phyloP scores from a whole-genome alignment of 1,140 invertebrate genomes.

The Leptestheria dahalacensis region DNA sequence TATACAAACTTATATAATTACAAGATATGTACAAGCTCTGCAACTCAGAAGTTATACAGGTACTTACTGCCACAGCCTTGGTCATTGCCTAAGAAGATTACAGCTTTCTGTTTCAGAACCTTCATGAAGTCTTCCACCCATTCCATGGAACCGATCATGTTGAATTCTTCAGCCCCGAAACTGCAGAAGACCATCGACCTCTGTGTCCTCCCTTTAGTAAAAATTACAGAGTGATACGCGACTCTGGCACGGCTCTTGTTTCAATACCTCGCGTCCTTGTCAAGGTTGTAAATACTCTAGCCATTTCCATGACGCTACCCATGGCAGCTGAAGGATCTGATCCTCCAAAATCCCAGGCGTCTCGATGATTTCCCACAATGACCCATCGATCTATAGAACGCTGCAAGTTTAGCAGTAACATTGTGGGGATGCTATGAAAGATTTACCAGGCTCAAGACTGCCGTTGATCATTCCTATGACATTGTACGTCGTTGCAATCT shows the following conservation, averaged over 20 bases:
- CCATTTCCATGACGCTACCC: conserved; percentile 36
- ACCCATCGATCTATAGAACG: conserved; percentile 34
- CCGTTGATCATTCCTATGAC: not conserved
- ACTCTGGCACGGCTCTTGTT: no score
- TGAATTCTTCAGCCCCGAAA: conserved; percentile 35
- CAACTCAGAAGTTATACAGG: not conserved
- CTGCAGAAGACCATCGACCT: conserved; percentile 32
- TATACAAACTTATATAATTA: not conserved
- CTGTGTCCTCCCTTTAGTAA: conserved; percentile 29
- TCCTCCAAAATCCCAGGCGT: conserved; percentile 40
- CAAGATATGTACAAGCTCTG: not conserved
- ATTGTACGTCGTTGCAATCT: conserved; percentile 1
- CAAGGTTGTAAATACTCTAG: conserved; percentile 34
- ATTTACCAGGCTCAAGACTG: conserved; percentile 28
- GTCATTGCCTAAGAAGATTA: conserved; percentile 27
- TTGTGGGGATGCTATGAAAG: no score
- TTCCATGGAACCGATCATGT: conserved; percentile 32
- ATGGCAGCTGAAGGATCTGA: conserved; percentile 36
- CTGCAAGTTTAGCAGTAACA: no score
- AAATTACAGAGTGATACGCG: conserved; percentile 13
- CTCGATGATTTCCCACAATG: conserved; percentile 40
- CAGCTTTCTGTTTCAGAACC: conserved; percentile 22
- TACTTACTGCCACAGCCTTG: conserved; percentile 11
- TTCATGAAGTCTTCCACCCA: conserved; percentile 27
- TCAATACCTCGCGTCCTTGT: no score